Evolutionary conservation across 2,113 vertebrate genomes (phyloP).

Genomic region (Caloenas nicobarica): DNA sequence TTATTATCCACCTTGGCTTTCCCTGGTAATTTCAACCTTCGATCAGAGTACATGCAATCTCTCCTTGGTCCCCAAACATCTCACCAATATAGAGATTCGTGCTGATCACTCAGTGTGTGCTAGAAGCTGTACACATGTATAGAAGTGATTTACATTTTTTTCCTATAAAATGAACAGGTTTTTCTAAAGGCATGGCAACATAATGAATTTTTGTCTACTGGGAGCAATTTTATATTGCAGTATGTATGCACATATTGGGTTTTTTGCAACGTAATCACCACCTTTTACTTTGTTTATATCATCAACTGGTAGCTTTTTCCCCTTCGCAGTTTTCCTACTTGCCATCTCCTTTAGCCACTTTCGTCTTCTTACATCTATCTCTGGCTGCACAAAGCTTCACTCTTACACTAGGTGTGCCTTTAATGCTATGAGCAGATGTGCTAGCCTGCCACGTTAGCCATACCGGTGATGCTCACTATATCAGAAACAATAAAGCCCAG

Average conservation of each 20-base stretch:
- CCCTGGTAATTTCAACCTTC: background rate
- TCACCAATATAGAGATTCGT: background rate
- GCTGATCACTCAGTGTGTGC: background rate
- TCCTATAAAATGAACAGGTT: background rate
- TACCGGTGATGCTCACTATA: slow-evolving; percentile 15
- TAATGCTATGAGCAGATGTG: background rate
- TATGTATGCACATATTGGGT: background rate
- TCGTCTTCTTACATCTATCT: background rate
- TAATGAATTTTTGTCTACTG: background rate
- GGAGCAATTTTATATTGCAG: background rate
- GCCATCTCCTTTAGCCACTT: background rate
- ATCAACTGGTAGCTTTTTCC: background rate
- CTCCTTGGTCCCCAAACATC: background rate
- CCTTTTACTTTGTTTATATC: background rate
- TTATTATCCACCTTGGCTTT: background rate
- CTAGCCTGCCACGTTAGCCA: slow-evolving; percentile 1
- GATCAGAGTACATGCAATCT: background rate
- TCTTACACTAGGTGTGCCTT: background rate
- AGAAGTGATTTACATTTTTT: background rate
- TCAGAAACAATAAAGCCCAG: slow-evolving; percentile 55
- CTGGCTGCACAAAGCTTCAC: background rate
- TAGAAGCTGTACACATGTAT: background rate
- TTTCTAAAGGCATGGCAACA: background rate
- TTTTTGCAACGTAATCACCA: background rate
- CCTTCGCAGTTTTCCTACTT: background rate